Percentiles rank a stretch among this genome's conserved stretches.
Conservation (phyloP, 2,797 vertebrate genomes). For the Limosa lapponica region DNA sequence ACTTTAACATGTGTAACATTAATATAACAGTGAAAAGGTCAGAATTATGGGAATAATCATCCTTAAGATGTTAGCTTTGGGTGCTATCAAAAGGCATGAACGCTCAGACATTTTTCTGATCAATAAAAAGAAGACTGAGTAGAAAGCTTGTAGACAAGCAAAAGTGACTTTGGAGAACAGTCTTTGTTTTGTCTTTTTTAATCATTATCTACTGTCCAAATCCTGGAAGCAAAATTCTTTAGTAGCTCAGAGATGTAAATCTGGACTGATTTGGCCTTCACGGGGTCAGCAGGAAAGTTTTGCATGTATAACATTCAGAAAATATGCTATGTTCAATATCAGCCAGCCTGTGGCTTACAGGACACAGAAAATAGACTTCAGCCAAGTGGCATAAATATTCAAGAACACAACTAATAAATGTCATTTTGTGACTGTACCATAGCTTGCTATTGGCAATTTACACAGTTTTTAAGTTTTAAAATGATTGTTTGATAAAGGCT, state of each 20-base stretch:
- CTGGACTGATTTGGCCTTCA: not conserved
- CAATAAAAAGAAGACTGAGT: not conserved
- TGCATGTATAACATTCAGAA: not conserved
- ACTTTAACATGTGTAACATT: not conserved
- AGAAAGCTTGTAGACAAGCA: not conserved
- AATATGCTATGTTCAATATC: not conserved
- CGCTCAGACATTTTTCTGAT: not conserved
- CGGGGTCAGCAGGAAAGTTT: not conserved
- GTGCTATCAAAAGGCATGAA: not conserved
- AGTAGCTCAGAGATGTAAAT: not conserved
- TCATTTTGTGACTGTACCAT: not conserved
- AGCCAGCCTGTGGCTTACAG: not conserved
- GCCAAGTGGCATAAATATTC: not conserved
- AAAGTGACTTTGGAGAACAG: not conserved
- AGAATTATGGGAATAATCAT: not conserved
- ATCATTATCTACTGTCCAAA: not conserved
- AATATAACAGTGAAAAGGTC: not conserved
- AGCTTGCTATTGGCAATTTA: not conserved
- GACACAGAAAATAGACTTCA: not conserved
- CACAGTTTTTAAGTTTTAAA: not conserved
- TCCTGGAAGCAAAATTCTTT: not conserved
- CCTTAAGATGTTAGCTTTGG: not conserved
- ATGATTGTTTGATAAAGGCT: not conserved
- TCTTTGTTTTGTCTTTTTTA: not conserved
- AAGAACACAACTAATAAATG: not conserved